A percentile compares a stretch with the other conserved stretches of the same genome.
phyloP scores from a whole-genome alignment of 2,888 invertebrate genomes.

The Rhynchonema sp. region DNA sequence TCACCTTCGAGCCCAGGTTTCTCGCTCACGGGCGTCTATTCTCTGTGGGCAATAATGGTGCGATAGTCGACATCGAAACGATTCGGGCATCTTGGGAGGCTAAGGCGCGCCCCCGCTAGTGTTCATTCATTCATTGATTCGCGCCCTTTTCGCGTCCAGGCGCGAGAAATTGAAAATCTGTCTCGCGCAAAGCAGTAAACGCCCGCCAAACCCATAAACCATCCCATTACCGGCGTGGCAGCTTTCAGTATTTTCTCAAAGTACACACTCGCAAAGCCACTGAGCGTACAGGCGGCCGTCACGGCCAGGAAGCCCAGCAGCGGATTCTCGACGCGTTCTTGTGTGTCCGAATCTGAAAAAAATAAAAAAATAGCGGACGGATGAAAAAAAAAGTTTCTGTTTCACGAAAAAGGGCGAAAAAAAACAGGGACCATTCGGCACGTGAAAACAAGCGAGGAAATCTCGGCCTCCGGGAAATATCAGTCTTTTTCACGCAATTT shows the following conservation, averaged over 20 bases:
- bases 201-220: conserved; percentile 66
- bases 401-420: neutral
- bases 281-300: conserved; percentile 64
- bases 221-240: conserved; percentile 48
- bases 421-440: too few relatives aligned
- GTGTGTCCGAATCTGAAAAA: neutral
- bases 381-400: neutral
- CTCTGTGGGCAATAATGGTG: too few relatives aligned
- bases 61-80: too few relatives aligned
- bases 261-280: conserved; percentile 86
- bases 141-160: neutral
- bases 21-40: too few relatives aligned
- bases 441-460: too few relatives aligned
- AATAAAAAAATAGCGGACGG: neutral
- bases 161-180: neutral
- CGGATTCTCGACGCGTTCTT: conserved; percentile 9
- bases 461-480: too few relatives aligned
- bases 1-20: too few relatives aligned
- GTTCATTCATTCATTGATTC: neutral
- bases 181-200: neutral
- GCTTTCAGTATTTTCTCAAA: conserved; percentile 81
- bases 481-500: too few relatives aligned
- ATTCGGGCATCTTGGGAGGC: too few relatives aligned
- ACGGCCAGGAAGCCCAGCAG: conserved; percentile 45
- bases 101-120: too few relatives aligned